Conservation (phyloP, 2,113 vertebrate genomes). For the Leucopternis melanops region DNA sequence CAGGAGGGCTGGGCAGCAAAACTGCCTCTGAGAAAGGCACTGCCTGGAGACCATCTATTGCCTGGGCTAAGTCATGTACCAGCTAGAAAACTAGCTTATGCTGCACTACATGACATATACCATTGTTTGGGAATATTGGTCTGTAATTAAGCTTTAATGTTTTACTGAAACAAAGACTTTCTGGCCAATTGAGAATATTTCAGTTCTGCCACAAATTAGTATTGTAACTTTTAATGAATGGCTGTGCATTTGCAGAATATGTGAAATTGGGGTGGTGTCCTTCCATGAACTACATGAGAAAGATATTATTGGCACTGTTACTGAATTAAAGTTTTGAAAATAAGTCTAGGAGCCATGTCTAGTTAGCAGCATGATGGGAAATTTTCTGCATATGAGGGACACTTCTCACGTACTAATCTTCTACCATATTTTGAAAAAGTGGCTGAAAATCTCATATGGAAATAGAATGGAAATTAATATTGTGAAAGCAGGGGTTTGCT, state of each 20-base stretch:
- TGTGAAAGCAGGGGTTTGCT: background rate
- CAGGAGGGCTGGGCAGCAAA: background rate
- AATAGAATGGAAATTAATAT: background rate
- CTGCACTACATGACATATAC: fast-evolving
- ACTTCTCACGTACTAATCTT: background rate
- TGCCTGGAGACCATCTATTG: background rate
- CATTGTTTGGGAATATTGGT: background rate
- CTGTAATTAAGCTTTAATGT: background rate
- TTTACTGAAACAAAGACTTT: background rate
- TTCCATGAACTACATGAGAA: background rate
- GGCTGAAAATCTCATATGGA: background rate
- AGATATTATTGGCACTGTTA: background rate
- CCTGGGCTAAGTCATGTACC: background rate
- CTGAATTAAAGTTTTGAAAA: background rate
- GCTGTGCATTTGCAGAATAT: background rate
- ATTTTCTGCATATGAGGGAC: background rate
- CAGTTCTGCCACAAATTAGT: background rate
- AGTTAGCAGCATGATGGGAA: background rate
- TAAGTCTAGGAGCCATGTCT: background rate
- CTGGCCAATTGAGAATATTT: background rate
- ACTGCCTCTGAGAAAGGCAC: background rate
- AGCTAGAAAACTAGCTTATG: background rate
- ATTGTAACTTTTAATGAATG: background rate
- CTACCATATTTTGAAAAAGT: background rate
- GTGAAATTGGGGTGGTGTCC: background rate